These are phyloP conservation scores for Anniella stebbinsi DNA, from an alignment of 2,797 vertebrate genomes.

Conservation along the genomic window DNA sequence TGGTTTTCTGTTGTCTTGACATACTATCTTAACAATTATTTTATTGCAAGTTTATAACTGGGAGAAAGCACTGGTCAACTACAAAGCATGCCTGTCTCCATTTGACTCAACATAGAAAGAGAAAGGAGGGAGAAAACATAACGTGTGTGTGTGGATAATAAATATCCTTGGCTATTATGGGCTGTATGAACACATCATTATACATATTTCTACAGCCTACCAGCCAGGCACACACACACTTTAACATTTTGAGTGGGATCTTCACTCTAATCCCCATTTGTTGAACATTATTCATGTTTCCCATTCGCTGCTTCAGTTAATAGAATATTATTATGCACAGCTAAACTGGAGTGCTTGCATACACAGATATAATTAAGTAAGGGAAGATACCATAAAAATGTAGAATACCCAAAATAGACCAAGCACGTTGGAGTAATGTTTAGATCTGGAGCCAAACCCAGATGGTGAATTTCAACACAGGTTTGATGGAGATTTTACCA, in stretches of 20 bases:
- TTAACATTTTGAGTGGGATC: background rate
- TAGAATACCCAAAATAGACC: background rate
- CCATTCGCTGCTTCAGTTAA: slow-evolving; percentile 3
- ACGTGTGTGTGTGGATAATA: background rate
- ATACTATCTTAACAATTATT: slow-evolving; percentile 13
- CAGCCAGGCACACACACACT: no score
- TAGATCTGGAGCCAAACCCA: background rate
- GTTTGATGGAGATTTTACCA: background rate
- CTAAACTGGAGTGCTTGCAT: slow-evolving; percentile 32
- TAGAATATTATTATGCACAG: background rate
- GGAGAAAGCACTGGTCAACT: slow-evolving; percentile 23
- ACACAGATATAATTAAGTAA: slow-evolving; percentile 29
- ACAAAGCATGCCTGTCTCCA: background rate
- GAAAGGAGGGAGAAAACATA: slow-evolving; percentile 24
- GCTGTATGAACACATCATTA: background rate
- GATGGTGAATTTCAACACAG: background rate
- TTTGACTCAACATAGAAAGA: slow-evolving; percentile 16
- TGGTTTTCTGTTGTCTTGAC: slow-evolving; percentile 1
- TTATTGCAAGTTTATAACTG: background rate
- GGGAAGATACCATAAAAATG: background rate
- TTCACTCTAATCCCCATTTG: background rate
- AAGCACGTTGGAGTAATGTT: accelerated
- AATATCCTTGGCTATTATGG: background rate
- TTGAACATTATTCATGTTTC: slow-evolving; percentile 21
- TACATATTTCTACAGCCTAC: background rate